These are phyloP conservation scores for Lasioglossum morio DNA, from an alignment of 2,888 invertebrate species.

Conservation along the genomic window DNA sequence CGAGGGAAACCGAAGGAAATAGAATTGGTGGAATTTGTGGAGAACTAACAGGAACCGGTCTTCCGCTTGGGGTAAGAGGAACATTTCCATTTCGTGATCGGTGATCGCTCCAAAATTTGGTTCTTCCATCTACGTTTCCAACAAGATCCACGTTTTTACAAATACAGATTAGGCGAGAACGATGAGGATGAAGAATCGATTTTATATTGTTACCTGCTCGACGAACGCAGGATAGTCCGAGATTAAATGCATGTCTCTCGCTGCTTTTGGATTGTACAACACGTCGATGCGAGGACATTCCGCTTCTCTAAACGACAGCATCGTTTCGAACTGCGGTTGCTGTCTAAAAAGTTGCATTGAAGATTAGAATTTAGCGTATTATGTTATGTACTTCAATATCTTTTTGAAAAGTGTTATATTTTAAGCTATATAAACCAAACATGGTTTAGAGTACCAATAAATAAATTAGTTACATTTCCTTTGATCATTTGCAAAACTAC, in stretches of 20 bases:
- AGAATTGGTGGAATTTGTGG: neutral
- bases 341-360: neutral
- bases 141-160: constrained; percentile 9
- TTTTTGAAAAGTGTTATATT: too few species aligned
- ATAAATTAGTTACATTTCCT: neutral
- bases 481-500: too few species aligned
- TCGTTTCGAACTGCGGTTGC: neutral
- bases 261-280: neutral
- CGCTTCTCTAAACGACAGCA: neutral
- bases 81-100: constrained; percentile 48
- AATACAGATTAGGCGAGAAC: neutral
- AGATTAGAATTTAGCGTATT: too few species aligned
- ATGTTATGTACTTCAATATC: too few species aligned
- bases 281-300: neutral
- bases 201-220: constrained; percentile 13
- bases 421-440: too few species aligned
- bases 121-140: constrained; percentile 45
- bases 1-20: neutral
- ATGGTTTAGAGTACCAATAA: too few species aligned
- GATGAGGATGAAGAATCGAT: neutral
- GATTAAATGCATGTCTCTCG: constrained; percentile 22
- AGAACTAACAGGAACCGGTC: constrained; percentile 43
- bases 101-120: constrained; percentile 61
- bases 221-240: constrained; percentile 9
- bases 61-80: constrained; percentile 21